phyloP scores from a whole-genome alignment of 2,888 invertebrate genomes.

The Magallana nippona region DNA sequence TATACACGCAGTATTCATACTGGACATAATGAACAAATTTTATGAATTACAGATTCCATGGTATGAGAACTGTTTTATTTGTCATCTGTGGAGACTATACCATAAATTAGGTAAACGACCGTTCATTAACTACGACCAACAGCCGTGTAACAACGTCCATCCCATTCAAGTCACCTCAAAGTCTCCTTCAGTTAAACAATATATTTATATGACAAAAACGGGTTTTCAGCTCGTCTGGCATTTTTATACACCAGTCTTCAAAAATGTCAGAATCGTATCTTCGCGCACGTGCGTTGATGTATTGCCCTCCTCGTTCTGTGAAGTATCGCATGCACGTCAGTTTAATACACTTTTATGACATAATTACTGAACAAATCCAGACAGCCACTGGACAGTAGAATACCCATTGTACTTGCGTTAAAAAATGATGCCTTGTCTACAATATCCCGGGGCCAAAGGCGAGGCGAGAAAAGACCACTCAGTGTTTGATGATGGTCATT shows the following conservation, averaged over 20 bases:
- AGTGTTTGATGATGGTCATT: not conserved
- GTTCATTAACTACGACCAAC: not conserved
- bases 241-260: constrained; percentile 8
- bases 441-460: constrained; percentile 9
- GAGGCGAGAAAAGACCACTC: not conserved
- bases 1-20: too few relatives aligned
- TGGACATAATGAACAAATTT: too few relatives aligned
- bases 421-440: constrained; percentile 4
- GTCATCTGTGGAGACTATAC: too few relatives aligned
- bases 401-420: not conserved
- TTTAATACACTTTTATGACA: constrained; percentile 13
- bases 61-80: too few relatives aligned
- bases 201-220: not conserved
- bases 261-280: constrained; percentile 7
- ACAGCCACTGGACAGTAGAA: not conserved
- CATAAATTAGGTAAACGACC: too few relatives aligned
- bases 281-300: not conserved
- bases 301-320: not conserved
- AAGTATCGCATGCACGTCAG: constrained; percentile 26
- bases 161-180: constrained; percentile 13
- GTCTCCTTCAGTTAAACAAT: not conserved
- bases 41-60: too few relatives aligned
- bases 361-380: not conserved
- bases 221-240: not conserved
- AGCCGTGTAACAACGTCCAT: not conserved